Evolutionary conservation across 2,797 vertebrate species (phyloP).

Genomic region (Tinamus major): DNA sequence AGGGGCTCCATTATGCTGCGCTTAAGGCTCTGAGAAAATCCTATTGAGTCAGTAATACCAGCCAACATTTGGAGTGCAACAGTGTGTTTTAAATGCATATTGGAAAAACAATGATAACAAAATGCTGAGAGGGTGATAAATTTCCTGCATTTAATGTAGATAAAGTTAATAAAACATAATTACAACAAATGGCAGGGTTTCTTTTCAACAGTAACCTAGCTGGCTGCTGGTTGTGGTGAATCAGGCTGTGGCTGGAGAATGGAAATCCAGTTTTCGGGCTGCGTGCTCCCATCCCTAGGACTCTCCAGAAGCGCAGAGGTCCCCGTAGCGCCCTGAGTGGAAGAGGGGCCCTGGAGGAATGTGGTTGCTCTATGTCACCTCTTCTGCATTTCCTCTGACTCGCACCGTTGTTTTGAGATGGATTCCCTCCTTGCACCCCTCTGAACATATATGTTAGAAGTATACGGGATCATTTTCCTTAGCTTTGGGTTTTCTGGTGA

Average conservation of each 20-base stretch:
- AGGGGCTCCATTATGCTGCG: background rate
- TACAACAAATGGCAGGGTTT: background rate
- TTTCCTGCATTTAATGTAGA: constrained; percentile 12
- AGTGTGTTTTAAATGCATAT: constrained; percentile 9
- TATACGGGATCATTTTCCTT: background rate
- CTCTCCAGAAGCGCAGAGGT: fast-evolving
- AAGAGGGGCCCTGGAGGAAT: background rate
- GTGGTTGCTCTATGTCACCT: background rate
- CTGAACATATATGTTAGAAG: background rate
- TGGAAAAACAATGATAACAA: constrained; percentile 32
- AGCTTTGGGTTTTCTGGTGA: constrained; percentile 1
- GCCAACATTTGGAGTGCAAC: background rate
- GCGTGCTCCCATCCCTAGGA: background rate
- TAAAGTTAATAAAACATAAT: constrained; percentile 10
- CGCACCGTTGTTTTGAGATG: background rate
- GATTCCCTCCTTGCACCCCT: constrained; percentile 2
- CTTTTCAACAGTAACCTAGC: background rate
- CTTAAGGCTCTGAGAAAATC: constrained; percentile 21
- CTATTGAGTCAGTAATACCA: background rate
- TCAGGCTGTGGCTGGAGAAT: background rate
- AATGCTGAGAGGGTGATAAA: background rate
- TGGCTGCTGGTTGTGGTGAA: background rate
- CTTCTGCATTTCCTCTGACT: constrained; percentile 12
- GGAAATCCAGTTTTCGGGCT: background rate
- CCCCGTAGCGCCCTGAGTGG: fast-evolving